These are phyloP conservation scores for Diplodus sargus DNA, from an alignment of 2,797 vertebrate genomes.

Conservation along the genomic window DNA sequence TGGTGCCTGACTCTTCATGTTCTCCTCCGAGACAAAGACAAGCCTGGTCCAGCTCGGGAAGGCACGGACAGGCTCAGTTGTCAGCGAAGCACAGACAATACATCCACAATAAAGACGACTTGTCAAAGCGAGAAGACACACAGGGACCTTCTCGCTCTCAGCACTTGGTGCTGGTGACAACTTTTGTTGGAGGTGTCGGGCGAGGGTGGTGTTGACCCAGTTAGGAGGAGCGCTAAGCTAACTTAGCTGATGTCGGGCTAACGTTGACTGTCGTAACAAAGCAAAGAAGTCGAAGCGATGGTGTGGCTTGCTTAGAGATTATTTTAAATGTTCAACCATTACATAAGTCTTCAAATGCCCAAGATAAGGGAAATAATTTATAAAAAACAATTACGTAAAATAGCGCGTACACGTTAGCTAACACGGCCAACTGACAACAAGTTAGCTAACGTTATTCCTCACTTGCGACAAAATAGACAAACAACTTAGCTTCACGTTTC, in stretches of 20 bases:
- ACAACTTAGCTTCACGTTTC: not conserved
- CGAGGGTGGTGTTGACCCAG: slow-evolving; percentile 73
- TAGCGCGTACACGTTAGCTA: not conserved
- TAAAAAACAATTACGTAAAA: not conserved
- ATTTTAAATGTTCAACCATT: fast-evolving
- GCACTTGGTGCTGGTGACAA: slow-evolving; percentile 39
- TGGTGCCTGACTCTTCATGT: slow-evolving; percentile 61
- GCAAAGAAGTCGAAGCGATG: not conserved
- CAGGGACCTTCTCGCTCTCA: not conserved
- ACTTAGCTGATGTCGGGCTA: slow-evolving; percentile 37
- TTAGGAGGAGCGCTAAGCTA: slow-evolving; percentile 68
- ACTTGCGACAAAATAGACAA: not conserved
- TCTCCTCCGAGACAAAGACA: slow-evolving; percentile 69
- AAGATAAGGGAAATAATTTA: no score
- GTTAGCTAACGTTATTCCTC: not conserved
- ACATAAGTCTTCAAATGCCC: fast-evolving
- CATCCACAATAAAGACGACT: not conserved
- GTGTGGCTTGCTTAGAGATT: not conserved
- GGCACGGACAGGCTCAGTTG: not conserved
- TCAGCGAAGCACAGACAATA: not conserved
- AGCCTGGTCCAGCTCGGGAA: slow-evolving; percentile 27
- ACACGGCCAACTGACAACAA: not conserved
- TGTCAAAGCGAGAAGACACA: not conserved
- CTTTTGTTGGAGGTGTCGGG: slow-evolving; percentile 46
- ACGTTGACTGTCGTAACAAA: not conserved